Percentiles rank a stretch among this genome's conserved stretches.
These are phyloP conservation scores for Trialeurodes vaporariorum DNA, from an alignment of 1,140 invertebrate species.

Conservation along the genomic window DNA sequence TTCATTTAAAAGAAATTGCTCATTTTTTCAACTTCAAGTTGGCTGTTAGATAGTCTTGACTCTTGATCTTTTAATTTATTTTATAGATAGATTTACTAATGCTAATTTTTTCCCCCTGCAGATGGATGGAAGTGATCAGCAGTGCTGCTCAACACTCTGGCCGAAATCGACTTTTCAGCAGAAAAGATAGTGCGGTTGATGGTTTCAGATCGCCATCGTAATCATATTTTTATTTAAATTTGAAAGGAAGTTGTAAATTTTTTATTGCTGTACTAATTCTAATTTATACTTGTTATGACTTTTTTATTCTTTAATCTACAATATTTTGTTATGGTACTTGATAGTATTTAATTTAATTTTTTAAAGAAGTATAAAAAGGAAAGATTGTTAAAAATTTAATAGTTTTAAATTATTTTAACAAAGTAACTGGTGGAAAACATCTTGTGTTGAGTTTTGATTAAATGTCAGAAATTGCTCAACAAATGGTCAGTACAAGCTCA, in stretches of 20 bases:
- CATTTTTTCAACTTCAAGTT: neutral
- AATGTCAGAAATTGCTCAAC: too few relatives aligned
- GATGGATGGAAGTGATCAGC: slow-evolving; percentile 66
- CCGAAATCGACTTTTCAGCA: slow-evolving; percentile 25
- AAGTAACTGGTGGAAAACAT: neutral
- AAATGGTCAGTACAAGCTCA: too few relatives aligned
- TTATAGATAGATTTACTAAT: neutral
- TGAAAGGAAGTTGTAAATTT: too few relatives aligned
- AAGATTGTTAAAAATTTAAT: neutral
- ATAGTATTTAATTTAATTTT: neutral
- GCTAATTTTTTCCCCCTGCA: slow-evolving; percentile 28
- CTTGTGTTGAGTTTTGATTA: neutral
- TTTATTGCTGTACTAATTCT: neutral
- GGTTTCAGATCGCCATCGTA: neutral
- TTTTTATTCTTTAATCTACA: neutral
- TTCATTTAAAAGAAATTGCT: neutral
- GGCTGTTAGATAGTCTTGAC: neutral
- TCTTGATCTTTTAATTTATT: neutral
- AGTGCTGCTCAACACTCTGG: slow-evolving; percentile 47
- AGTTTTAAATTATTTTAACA: slow-evolving; percentile 31
- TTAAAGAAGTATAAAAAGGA: slow-evolving; percentile 1
- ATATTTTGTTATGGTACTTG: neutral
- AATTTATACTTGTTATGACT: neutral
- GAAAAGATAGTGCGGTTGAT: slow-evolving; percentile 23
- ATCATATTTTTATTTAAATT: neutral